Conservation (phyloP, 2,797 vertebrate genomes). For the Lepus oiostolus region DNA sequence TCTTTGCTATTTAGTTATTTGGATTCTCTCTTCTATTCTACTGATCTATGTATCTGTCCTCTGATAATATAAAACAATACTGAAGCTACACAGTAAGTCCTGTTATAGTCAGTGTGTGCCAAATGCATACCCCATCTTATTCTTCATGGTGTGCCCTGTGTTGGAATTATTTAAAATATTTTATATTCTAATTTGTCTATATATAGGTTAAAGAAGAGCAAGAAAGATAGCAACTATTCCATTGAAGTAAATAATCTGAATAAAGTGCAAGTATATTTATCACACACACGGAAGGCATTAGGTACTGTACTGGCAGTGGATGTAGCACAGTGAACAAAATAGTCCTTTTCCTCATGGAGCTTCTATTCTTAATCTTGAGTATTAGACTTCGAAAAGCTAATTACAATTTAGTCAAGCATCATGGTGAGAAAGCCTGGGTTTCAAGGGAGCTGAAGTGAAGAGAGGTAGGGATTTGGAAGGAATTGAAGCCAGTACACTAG, state of each 20-base stretch:
- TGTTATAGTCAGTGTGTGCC: no score
- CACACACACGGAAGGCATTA: not conserved
- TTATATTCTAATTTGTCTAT: conserved; percentile 49
- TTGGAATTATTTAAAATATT: conserved; percentile 34
- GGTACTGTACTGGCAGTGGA: not conserved
- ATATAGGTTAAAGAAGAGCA: conserved; percentile 33
- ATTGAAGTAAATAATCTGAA: not conserved
- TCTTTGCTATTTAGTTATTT: no score
- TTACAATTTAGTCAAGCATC: not conserved
- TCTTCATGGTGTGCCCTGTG: not conserved
- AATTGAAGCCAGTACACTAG: not conserved
- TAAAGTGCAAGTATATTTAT: not conserved
- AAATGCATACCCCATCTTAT: not conserved
- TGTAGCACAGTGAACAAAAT: not conserved
- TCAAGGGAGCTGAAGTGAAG: not conserved
- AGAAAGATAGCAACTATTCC: not conserved
- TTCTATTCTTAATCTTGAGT: not conserved
- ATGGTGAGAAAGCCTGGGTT: not conserved
- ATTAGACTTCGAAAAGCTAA: not conserved
- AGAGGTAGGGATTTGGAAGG: fast-evolving
- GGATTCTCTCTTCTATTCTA: no score
- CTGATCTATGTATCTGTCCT: no score
- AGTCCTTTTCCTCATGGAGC: not conserved
- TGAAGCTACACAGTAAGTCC: no score
- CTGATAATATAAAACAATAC: no score